These are phyloP conservation scores for Celastrina argiolus DNA, from an alignment of 2,888 invertebrate species.

Conservation along the genomic window DNA sequence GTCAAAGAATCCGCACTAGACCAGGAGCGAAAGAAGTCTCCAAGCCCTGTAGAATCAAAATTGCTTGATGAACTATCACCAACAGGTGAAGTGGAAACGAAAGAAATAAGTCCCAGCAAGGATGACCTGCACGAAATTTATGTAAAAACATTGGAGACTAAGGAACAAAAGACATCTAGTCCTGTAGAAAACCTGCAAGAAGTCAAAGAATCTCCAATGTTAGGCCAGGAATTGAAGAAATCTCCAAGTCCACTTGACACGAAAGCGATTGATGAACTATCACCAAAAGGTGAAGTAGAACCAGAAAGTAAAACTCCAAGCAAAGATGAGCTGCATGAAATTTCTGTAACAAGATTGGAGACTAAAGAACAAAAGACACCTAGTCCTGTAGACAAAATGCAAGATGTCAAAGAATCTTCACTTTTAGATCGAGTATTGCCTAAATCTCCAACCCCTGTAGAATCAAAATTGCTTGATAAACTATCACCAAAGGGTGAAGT, in stretches of 20 bases:
- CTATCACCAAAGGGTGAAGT: background rate
- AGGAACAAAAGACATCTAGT: no score
- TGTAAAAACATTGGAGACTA: background rate
- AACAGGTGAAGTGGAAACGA: background rate
- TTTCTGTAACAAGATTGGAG: no score
- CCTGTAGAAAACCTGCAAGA: no score
- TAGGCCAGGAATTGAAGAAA: background rate
- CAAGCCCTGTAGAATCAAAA: background rate
- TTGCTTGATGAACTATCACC: background rate
- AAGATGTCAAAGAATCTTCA: no score
- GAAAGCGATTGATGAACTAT: background rate
- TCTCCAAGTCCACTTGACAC: no score
- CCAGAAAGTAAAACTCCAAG: no score
- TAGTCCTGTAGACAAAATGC: background rate
- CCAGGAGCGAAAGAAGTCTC: no score
- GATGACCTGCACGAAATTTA: no score
- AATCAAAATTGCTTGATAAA: background rate
- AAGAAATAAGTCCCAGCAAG: background rate
- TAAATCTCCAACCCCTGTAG: background rate
- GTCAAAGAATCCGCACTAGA: no score
- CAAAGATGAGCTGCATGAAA: no score
- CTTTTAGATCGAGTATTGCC: no score
- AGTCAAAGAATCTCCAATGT: background rate
- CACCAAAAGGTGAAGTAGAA: background rate
- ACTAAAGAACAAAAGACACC: constrained; percentile 12